Evolutionary conservation across 2,797 vertebrate genomes (phyloP).

Genomic region (Eleutherodactylus coqui): DNA sequence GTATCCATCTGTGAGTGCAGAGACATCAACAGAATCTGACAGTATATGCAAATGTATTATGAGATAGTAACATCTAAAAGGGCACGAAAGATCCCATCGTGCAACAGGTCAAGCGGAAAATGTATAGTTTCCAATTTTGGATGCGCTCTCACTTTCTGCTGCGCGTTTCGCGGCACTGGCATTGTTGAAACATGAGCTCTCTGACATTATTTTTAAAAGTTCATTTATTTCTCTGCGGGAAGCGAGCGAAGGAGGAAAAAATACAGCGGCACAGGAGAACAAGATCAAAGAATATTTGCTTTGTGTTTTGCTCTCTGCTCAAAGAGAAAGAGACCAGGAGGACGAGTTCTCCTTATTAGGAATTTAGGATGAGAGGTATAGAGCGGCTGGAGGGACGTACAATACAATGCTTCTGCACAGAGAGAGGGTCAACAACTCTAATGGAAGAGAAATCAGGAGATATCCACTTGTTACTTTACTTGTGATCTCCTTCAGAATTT

Average conservation of each 20-base stretch:
- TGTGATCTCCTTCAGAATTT: no score
- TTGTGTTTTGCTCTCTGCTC: neutral
- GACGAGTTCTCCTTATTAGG: neutral
- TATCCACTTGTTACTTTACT: neutral
- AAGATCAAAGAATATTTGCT: neutral
- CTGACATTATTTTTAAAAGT: slow-evolving; percentile 17
- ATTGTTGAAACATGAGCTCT: neutral
- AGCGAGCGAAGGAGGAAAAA: neutral
- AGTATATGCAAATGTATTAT: neutral
- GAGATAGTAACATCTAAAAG: no score
- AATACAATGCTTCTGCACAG: neutral
- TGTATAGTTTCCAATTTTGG: no score
- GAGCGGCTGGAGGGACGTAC: neutral
- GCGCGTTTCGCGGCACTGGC: neutral
- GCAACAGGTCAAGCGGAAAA: neutral
- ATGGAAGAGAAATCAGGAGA: neutral
- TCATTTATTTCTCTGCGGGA: slow-evolving; percentile 42
- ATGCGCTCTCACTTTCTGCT: neutral
- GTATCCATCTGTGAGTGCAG: neutral
- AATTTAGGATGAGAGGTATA: neutral
- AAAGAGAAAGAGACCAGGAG: neutral
- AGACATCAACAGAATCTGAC: no score
- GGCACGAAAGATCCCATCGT: neutral
- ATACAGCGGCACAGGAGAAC: neutral
- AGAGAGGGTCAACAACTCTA: neutral